These are phyloP conservation scores for Vireo griseus DNA, from an alignment of 2,797 vertebrate genomes.

Conservation along the genomic window DNA sequence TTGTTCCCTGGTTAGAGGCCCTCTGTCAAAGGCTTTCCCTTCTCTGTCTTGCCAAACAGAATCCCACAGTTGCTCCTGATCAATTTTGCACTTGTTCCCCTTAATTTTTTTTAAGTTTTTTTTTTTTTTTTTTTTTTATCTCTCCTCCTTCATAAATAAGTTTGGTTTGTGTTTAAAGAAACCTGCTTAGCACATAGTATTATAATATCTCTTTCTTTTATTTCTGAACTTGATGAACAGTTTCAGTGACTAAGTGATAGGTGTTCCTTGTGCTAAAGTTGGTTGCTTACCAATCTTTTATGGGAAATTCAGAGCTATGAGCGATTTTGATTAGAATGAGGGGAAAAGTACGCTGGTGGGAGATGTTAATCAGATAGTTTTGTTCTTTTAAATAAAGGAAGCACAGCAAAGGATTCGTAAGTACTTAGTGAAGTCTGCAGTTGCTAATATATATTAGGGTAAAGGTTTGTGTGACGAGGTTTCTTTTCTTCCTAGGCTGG, in stretches of 20 bases:
- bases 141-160: fast-evolving
- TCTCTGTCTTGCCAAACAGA: neutral
- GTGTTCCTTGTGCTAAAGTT: neutral
- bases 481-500: constrained; percentile 81
- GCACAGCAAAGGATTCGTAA: neutral
- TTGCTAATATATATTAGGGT: neutral
- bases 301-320: neutral
- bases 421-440: neutral
- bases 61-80: fast-evolving
- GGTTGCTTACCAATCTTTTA: neutral
- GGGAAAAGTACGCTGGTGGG: neutral
- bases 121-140: neutral
- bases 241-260: neutral
- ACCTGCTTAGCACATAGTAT: fast-evolving
- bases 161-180: neutral
- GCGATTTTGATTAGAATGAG: neutral
- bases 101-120: neutral
- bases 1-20: neutral
- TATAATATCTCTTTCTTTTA: neutral
- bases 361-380: neutral
- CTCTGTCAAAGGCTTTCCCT: neutral
- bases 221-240: neutral
- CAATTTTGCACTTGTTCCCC: neutral
- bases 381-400: neutral
- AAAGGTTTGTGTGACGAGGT: neutral